phyloP scores from a whole-genome alignment of 2,113 vertebrate genomes.

The Sceloporus tristichus region DNA sequence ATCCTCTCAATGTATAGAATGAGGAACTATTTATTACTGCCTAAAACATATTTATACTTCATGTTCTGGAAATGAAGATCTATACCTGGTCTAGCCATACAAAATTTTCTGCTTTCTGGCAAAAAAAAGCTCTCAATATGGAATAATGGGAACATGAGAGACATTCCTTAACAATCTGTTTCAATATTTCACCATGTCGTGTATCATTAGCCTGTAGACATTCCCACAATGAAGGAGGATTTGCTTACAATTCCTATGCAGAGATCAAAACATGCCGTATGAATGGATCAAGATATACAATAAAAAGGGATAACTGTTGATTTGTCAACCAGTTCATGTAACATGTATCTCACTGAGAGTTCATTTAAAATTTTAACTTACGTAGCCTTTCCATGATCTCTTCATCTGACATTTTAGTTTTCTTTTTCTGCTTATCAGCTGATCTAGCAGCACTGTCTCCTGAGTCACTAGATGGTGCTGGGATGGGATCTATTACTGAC shows the following conservation, averaged over 20 bases:
- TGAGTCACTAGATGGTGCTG: slow-evolving; percentile 82
- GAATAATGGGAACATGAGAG: background rate
- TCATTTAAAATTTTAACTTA: slow-evolving; percentile 73
- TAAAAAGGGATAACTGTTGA: background rate
- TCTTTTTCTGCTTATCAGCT: slow-evolving; percentile 93
- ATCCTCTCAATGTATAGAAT: background rate
- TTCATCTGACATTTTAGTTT: slow-evolving; percentile 97
- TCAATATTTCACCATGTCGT: background rate
- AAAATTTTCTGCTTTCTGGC: background rate
- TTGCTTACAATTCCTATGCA: background rate
- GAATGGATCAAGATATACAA: background rate
- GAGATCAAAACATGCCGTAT: background rate
- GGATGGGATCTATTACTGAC: slow-evolving; percentile 94
- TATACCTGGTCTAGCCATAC: background rate
- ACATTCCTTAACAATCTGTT: background rate
- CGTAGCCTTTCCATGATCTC: slow-evolving; percentile 99
- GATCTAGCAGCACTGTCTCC: slow-evolving; percentile 85
- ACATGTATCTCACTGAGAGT: background rate
- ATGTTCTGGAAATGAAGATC: background rate
- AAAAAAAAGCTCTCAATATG: background rate
- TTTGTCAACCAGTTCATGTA: background rate
- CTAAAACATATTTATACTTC: background rate
- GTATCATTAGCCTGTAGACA: background rate
- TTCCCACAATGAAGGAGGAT: background rate
- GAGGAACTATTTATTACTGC: background rate